Evolutionary conservation across 2,888 invertebrate species (phyloP), one percentile per base, ranked within the genome.

Genomic region (Apamea monoglypha): DNA sequence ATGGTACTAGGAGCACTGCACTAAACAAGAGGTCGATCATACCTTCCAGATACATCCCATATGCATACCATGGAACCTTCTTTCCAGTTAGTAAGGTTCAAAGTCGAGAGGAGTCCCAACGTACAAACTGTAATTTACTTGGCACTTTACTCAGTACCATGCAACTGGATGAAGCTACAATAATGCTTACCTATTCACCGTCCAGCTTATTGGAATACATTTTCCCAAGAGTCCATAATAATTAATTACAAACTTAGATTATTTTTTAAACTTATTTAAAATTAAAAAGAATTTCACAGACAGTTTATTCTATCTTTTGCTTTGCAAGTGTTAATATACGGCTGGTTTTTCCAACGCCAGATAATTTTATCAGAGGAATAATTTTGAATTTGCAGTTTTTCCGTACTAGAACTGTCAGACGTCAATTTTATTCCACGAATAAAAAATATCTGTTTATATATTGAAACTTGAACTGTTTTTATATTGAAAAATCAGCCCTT

Each of bases 1-100:
- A 29, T 5, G 14, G 36, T 68, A 78, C 78, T 67, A 78, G 68
- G 78, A 67, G 40, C 68, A 61, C 29, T 50, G 12, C 68, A 78
- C 14, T 40, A 25, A 50, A 25, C 18, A 50, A 40, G 59, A 78
- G 36, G n/a, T 16, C 12, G 25, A 4, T 50, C 16, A 18, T 40
- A 16, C 40, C 36, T 6, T 44, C 61, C 6, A 75, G 6, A 50
- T 50, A 29, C 8, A 50, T 12, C 21, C 8, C n/a, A 12, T 36
- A 47, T 21, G 10, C 3, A 4, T 21, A n/a, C n/a, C 10, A 74
- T 61, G n/a, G 59, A 61, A 36, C 16, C 76, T 74, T 76, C 50
- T 63, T 5, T n/a, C 75, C 12, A 21, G 47, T 50, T 18, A 29
- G 29, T 76, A 63, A 29, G 50, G 18, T 12, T 63, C 61, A 63